Evolutionary conservation across 2,113 vertebrate species (phyloP).

Genomic region (Erythrolamprus reginae): DNA sequence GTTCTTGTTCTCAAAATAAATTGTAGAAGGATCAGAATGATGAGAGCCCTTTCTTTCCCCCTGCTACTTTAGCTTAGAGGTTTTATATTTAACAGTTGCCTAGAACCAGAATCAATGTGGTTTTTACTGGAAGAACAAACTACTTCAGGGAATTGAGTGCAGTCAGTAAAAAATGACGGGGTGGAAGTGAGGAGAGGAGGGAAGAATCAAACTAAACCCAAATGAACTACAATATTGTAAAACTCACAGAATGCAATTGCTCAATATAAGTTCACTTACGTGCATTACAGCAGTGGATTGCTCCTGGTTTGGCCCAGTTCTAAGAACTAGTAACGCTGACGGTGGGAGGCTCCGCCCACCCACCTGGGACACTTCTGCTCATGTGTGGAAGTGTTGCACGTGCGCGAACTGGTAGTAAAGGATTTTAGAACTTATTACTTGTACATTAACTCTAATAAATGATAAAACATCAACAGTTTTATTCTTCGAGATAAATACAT

Average conservation of each 20-base stretch:
- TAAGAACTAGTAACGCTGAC: no score
- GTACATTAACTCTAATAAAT: not conserved
- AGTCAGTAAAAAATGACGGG: not conserved
- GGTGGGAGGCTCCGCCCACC: no score
- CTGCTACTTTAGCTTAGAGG: not conserved
- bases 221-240: not conserved
- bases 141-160: constrained; percentile 1
- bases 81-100: not conserved
- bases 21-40: not conserved
- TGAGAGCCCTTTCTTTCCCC: not conserved
- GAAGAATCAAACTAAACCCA: not conserved
- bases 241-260: not conserved
- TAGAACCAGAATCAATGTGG: not conserved
- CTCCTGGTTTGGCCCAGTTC: no score
- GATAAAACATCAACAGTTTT: not conserved
- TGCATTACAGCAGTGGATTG: no score
- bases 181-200: fast-evolving
- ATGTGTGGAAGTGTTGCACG: no score
- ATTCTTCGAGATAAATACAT: not conserved
- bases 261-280: not conserved
- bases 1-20: not conserved
- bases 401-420: no score
- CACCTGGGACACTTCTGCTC: no score
- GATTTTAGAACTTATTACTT: no score
- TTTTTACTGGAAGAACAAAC: constrained; percentile 13